Conservation (phyloP, 2,888 invertebrate genomes). For the Oxytorus armatus region DNA sequence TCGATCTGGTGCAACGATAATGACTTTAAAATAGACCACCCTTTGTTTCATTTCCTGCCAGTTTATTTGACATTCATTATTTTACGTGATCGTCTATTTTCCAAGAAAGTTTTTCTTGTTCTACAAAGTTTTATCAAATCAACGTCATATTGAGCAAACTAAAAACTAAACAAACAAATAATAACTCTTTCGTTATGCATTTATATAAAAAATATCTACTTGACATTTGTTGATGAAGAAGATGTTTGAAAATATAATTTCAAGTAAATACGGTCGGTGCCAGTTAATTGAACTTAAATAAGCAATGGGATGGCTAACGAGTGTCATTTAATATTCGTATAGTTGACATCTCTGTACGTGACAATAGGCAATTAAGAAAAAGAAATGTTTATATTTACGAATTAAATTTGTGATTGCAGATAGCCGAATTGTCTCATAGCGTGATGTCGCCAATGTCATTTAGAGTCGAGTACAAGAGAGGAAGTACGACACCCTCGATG, state of each 20-base stretch:
- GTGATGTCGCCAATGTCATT: conserved; percentile 99
- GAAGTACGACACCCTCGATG: conserved; percentile 97
- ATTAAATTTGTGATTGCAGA: conserved; percentile 86
- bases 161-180: too few relatives aligned
- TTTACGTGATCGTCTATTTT: neutral
- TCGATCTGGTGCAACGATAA: conserved; percentile 32
- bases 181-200: too few relatives aligned
- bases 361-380: neutral
- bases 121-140: too few relatives aligned
- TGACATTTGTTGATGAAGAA: too few relatives aligned
- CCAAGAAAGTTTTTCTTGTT: neutral
- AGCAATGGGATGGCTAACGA: neutral
- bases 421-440: conserved; percentile 98
- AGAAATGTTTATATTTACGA: conserved; percentile 16
- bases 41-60: neutral
- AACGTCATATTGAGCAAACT: too few relatives aligned
- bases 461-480: conserved; percentile 98
- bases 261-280: too few relatives aligned
- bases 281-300: too few relatives aligned
- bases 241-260: too few relatives aligned
- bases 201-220: too few relatives aligned
- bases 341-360: neutral
- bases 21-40: conserved; percentile 2
- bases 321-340: neutral
- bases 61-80: neutral